phyloP scores from a whole-genome alignment of 2,113 vertebrate species.

The Poeciliopsis occidentalis region DNA sequence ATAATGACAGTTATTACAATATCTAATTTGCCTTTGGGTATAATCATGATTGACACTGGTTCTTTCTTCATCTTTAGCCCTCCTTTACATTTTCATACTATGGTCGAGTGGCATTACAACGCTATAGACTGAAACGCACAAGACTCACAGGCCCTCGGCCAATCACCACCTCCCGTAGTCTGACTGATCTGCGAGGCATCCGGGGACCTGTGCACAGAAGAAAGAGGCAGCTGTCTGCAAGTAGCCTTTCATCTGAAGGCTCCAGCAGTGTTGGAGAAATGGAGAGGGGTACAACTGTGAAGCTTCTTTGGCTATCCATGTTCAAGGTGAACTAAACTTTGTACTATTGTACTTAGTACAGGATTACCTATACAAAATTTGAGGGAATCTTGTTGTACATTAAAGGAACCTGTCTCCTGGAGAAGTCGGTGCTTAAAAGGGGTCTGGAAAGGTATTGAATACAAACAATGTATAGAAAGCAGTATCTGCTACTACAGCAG shows the following conservation, averaged over 20 bases:
- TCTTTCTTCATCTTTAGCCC: constrained; percentile 72
- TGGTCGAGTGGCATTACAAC: constrained; percentile 86
- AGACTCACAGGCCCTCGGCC: constrained; percentile 44
- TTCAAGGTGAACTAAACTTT: constrained; percentile 76
- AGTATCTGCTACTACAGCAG: no score
- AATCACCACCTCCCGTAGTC: no score
- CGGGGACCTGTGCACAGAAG: constrained; percentile 69
- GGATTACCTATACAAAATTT: not conserved
- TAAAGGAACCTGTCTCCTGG: no score
- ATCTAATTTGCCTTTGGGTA: not conserved
- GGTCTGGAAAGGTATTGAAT: no score
- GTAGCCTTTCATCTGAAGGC: constrained; percentile 75
- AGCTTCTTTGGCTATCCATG: constrained; percentile 94
- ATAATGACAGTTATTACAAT: not conserved
- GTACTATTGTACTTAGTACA: not conserved
- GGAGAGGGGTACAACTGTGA: constrained; percentile 82
- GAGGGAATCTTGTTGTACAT: no score
- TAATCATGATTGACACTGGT: not conserved
- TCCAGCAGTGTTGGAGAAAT: constrained; percentile 84
- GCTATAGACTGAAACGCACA: constrained; percentile 78
- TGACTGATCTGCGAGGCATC: no score
- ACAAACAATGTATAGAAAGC: no score
- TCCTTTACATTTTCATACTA: constrained; percentile 97
- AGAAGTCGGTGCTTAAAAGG: no score
- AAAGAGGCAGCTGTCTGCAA: constrained; percentile 80